These are phyloP conservation scores for Psittacula echo DNA, from an alignment of 2,797 vertebrate genomes.

Conservation along the genomic window DNA sequence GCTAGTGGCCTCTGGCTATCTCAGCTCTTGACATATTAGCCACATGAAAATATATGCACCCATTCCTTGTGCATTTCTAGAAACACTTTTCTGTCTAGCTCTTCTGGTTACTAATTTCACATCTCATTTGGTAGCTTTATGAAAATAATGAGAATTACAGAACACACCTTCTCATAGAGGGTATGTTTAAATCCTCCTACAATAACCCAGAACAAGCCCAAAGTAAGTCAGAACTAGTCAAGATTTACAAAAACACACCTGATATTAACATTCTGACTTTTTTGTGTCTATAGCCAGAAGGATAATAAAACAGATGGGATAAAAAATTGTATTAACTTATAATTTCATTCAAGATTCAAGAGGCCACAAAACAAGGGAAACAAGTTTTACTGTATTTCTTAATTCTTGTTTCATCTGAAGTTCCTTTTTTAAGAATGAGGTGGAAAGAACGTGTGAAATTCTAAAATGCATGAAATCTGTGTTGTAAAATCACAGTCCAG, in stretches of 20 bases:
- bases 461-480: background rate
- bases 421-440: background rate
- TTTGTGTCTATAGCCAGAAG: background rate
- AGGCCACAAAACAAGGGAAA: background rate
- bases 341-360: background rate
- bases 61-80: background rate
- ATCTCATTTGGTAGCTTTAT: background rate
- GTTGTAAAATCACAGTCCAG: background rate
- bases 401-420: background rate
- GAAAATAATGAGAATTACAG: background rate
- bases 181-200: background rate
- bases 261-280: background rate
- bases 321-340: background rate
- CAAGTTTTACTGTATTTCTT: background rate
- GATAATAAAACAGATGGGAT: background rate
- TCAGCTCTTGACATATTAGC: constrained; percentile 25
- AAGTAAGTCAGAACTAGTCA: background rate
- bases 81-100: background rate
- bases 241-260: background rate
- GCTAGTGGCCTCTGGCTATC: constrained; percentile 15
- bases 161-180: background rate
- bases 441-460: background rate
- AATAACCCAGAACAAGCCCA: background rate
- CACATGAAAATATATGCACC: background rate
- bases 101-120: background rate